Evolutionary conservation across 2,797 vertebrate genomes (phyloP), one percentile per base, ranked within the genome.

Genomic region (Centroberyx gerrardi): DNA sequence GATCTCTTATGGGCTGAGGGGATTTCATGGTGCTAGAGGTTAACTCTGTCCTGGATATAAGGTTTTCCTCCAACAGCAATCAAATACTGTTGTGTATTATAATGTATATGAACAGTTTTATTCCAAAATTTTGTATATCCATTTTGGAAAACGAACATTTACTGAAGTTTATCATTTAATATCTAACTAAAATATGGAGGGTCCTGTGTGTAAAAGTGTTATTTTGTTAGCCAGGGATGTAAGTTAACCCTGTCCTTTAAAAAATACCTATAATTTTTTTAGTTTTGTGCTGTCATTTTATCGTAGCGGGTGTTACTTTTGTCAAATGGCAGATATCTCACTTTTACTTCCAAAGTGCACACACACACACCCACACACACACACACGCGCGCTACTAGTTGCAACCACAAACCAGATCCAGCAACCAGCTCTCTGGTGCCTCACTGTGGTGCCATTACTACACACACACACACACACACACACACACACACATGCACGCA

Each of bases 361-460:
- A 22, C 22, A 22, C 22, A 22, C 22, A 22, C 22, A 22, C 22
- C 1, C 22, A 22, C 22, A 22, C 22, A 22, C 22, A 22, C 22
- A 22, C 22, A 36, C 46, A 22, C 15, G 5, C 38, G 13, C 67
- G 15, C 27, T 44, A 27, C n/a, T 17, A 1, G 8, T 62, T 52
- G 28, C 28, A 27, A 67, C 22, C 54, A 58, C 31, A 66, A 60
- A 64, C n/a, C 10, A 51, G 22, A 52, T 38, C 7, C 52, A 61
- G 27, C n/a, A 28, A 27, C 33, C 53, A 22, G 62, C 60, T 72
- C 63, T 68, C 59, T 78, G 31, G 44, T 62, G 15, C 64, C 67
- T 72, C 67, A 72, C 38, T 62, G 42, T 67, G 46, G 74, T 52
- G 17, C 28, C 51, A 27, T 17, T 54, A 9, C 31, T 14, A 8